Conservation (phyloP, 2,113 vertebrate genomes). For the Lasiurus cinereus region DNA sequence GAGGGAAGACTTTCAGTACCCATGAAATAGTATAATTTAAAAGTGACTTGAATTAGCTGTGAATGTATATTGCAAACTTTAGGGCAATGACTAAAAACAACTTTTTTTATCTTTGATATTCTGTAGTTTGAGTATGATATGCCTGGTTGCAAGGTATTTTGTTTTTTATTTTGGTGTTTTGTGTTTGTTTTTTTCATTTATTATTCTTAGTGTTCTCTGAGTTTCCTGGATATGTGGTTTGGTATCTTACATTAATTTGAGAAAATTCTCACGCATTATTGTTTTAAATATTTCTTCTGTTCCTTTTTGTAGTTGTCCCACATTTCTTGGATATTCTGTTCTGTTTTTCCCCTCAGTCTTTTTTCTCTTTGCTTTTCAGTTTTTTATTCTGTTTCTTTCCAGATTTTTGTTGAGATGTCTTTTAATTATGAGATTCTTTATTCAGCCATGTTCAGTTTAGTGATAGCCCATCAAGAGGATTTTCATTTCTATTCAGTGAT, state of each 20-base stretch:
- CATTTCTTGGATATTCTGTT: neutral
- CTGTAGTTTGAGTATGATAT: neutral
- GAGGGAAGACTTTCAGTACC: too few relatives aligned
- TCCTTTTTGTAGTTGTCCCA: neutral
- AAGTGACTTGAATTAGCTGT: too few relatives aligned
- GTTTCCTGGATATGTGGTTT: neutral
- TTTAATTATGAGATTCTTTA: neutral
- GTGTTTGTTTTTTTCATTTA: neutral
- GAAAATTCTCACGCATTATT: neutral
- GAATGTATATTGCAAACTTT: too few relatives aligned
- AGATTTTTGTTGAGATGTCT: neutral
- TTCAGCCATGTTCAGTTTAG: neutral
- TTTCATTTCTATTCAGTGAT: neutral
- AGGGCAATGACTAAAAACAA: too few relatives aligned
- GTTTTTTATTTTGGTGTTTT: too few relatives aligned
- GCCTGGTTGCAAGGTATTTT: neutral
- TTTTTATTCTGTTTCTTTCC: neutral
- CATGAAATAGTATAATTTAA: too few relatives aligned
- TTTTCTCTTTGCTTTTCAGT: neutral
- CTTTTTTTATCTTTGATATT: slow-evolving; percentile 20
- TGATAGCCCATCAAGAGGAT: neutral
- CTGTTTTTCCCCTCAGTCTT: neutral
- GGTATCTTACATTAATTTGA: neutral
- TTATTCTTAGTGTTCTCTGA: neutral
- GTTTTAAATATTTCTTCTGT: neutral